Evolutionary conservation across 2,113 vertebrate species (phyloP).

Genomic region (Tragulus kanchil): DNA sequence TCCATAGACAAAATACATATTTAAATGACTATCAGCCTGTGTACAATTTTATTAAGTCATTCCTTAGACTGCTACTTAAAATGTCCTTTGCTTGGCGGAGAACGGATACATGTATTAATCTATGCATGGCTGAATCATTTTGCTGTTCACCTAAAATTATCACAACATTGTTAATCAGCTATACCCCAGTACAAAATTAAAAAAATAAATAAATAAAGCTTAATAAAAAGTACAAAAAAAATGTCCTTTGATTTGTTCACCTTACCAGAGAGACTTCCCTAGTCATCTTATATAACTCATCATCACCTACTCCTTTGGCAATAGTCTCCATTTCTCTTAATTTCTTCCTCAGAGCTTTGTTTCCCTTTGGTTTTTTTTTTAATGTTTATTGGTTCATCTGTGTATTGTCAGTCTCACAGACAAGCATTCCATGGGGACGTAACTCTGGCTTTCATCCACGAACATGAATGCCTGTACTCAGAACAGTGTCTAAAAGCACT

Average conservation of each 20-base stretch:
- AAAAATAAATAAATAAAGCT: too few species aligned
- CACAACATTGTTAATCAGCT: too few species aligned
- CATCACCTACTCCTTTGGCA: background rate
- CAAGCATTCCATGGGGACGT: background rate
- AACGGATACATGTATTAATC: too few species aligned
- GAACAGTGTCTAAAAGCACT: background rate
- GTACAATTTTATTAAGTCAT: background rate
- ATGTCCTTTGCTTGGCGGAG: background rate
- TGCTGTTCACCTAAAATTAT: too few species aligned
- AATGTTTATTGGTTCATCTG: background rate
- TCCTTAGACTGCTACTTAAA: background rate
- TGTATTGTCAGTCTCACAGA: background rate
- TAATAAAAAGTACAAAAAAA: background rate
- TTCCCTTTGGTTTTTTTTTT: background rate
- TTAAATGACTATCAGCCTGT: background rate
- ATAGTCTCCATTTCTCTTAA: background rate
- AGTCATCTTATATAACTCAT: background rate
- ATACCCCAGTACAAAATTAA: too few species aligned
- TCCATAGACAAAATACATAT: background rate
- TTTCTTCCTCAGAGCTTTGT: background rate
- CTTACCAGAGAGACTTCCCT: background rate
- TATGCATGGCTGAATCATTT: too few species aligned
- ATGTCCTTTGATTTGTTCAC: background rate
- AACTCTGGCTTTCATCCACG: background rate
- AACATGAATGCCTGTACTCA: background rate